phyloP scores from a whole-genome alignment of 30 jellyfish, hydroid and myxozoan species.

The Sanderia malayensis region DNA sequence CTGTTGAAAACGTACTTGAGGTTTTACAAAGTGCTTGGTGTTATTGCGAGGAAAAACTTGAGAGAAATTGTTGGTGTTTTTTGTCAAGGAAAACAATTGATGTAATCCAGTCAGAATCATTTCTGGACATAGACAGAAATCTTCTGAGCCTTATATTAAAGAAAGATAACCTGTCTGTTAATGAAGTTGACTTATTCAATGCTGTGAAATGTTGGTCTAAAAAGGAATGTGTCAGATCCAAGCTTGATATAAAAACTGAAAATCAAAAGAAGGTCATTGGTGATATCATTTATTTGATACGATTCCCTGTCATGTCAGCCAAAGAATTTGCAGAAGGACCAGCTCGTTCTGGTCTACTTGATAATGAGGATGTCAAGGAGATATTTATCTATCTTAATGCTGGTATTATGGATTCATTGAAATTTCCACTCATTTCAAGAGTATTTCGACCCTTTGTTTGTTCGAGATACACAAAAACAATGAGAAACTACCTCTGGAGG shows the following conservation, averaged over 20 bases:
- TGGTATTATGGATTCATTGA: slow-evolving; percentile 57
- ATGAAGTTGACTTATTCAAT: slow-evolving; percentile 77
- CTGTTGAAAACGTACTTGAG: slow-evolving; percentile 79
- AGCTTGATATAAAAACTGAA: slow-evolving; percentile 41
- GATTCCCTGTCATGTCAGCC: slow-evolving; percentile 98
- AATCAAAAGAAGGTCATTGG: slow-evolving; percentile 55
- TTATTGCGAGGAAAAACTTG: slow-evolving; percentile 81
- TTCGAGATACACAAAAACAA: slow-evolving; percentile 64
- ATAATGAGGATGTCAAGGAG: slow-evolving; percentile 75
- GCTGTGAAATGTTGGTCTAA: slow-evolving; percentile 87
- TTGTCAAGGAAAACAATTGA: slow-evolving; percentile 76
- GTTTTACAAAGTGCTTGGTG: slow-evolving; percentile 90
- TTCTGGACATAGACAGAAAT: slow-evolving; percentile 65
- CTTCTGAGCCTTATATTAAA: slow-evolving; percentile 47
- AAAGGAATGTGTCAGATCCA: slow-evolving; percentile 69
- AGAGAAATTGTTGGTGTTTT: slow-evolving; percentile 93
- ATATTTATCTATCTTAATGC: slow-evolving; percentile 78
- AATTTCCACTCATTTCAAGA: slow-evolving; percentile 51
- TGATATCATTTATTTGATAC: slow-evolving; percentile 56
- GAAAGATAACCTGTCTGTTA: slow-evolving; percentile 60
- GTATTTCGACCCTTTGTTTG: slow-evolving; percentile 74
- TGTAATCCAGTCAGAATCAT: slow-evolving; percentile 64
- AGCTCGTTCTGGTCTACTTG: slow-evolving; percentile 85
- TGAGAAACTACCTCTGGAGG: slow-evolving; percentile 95
- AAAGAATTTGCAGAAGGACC: slow-evolving; percentile 98